Base-by-base conservation (phyloP, 1,140 invertebrate genomes). In the Coelopa frigida region DNA sequence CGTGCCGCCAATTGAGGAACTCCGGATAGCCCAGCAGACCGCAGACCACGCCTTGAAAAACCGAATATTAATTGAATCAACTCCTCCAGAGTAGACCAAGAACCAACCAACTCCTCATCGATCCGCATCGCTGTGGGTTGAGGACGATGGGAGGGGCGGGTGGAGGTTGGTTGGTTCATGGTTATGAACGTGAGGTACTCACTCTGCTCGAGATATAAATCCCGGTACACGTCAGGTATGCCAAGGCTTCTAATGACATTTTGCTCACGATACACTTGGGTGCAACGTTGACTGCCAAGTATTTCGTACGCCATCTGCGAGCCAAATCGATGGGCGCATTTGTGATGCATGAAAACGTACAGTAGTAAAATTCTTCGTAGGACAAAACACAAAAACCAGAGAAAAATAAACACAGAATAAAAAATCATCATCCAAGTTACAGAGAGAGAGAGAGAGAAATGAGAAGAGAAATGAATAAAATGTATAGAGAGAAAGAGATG, bases 141-240 rank as follows among this genome's bases (percentile, higher is more conserved):
- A n/a, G n/a, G n/a, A n/a, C n/a, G n/a, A n/a, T n/a, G n/a, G n/a
- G n/a, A n/a, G n/a, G n/a, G n/a, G n/a, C n/a, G n/a, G n/a, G n/a
- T n/a, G n/a, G n/a, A n/a, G n/a, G n/a, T n/a, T n/a, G n/a, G 38
- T 55, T 33, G 17, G n/a, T 21, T n/a, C n/a, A n/a, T n/a, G n/a
- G n/a, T n/a, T n/a, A n/a, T n/a, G n/a, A n/a, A n/a, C n/a, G n/a
- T n/a, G 27, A 31, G 39, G 27, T 3, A 31, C 59, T 51, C 22
- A 65, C 61, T 58, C 53, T 65, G 61, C 43, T 65, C 61, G 35
- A 65, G 46, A 51, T 57, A 65, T 15, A 65, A 54, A 50, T 65
- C 61, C 22, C 56, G 51, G 44, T 61, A 61, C 11, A 29, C 31
- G 38, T 48, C 35, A 22, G 61, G 50, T 36, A 61, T 32, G 20